phyloP scores from a whole-genome alignment of 2,797 vertebrate species.

The Neoniphon sammara region DNA sequence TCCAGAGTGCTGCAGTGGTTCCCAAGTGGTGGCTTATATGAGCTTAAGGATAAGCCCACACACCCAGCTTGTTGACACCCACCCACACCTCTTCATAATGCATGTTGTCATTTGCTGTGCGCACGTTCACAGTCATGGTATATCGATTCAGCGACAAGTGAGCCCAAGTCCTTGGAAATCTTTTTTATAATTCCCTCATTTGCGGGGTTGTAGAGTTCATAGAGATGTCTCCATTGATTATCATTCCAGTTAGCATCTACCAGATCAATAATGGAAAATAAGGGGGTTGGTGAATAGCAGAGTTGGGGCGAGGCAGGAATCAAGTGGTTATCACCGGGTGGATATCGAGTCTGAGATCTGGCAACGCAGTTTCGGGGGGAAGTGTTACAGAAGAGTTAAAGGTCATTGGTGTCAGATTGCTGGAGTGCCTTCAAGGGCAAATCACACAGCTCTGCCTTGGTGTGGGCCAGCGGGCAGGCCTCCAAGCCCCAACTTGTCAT shows the following conservation, averaged over 20 bases:
- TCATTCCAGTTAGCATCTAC: slow-evolving; percentile 67
- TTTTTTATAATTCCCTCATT: slow-evolving; percentile 49
- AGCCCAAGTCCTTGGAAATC: slow-evolving; percentile 24
- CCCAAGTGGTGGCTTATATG: background rate
- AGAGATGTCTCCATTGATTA: slow-evolving; percentile 80
- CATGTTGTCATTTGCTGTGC: slow-evolving; percentile 5
- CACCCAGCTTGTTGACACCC: slow-evolving; percentile 7
- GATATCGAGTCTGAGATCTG: slow-evolving; percentile 38
- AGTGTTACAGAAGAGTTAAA: slow-evolving; percentile 29
- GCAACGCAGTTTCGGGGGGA: slow-evolving; percentile 19
- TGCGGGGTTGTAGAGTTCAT: slow-evolving; percentile 68
- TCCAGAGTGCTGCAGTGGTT: no score
- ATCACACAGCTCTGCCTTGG: slow-evolving; percentile 20
- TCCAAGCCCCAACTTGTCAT: slow-evolving; percentile 48
- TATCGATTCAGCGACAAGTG: slow-evolving; percentile 67
- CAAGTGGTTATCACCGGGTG: slow-evolving; percentile 31
- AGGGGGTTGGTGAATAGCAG: slow-evolving; percentile 34
- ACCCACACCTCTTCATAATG: slow-evolving; percentile 12
- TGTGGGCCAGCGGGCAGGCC: slow-evolving; percentile 45
- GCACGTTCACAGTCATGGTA: slow-evolving; percentile 29
- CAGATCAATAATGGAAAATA: slow-evolving; percentile 73
- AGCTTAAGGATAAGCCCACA: slow-evolving; percentile 3
- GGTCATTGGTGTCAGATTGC: slow-evolving; percentile 37
- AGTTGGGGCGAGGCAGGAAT: slow-evolving; percentile 24
- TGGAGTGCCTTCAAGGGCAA: slow-evolving; percentile 37